Base-by-base conservation (phyloP, 1,140 invertebrate species). In the Magallana gigas region DNA sequence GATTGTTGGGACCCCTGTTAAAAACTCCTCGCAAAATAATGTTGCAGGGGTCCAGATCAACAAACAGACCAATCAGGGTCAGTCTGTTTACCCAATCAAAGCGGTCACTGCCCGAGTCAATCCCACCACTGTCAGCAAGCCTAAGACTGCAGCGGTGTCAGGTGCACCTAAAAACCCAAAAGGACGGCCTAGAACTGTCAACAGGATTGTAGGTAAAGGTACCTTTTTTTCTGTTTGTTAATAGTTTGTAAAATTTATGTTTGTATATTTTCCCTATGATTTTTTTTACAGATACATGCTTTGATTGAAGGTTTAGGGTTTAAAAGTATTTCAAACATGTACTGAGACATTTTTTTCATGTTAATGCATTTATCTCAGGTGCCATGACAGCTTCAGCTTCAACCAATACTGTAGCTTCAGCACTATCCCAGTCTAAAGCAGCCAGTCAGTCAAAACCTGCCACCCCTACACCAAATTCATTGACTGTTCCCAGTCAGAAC, bases 391-490 rank as follows among this genome's bases (percentile, higher is more conserved):
- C 90, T 71, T 84, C 90, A 85, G 86, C 90, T 57, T 62, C 88
- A 16, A 88, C 90, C 12, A 88, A 88, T 82, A 87, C 93, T 62
- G 94, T 94, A 83, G 95, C 94, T 84, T 83, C 89, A 84, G 90
- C 87, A 57, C 56, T 87, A 23, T 85, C 86, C 84, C 82, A 89
- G 59, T 71, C 85, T n/a, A 91, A 87, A 84, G 82, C 89, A 62
- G 86, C 90, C 92, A 71, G 83, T 62, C 85, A 88, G 16, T 90
- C 90, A 8, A 91, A 92, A 86, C 90, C 91, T 57, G 89, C 89
- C 29, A 88, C 88, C 12, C 90, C 89, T 85, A 86, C 87, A 18
- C 86, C 62, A 81, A 88, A 86, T 57, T 57, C 89, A 18, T 84
- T 89, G 29, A 58, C 85, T 60, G 83, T 87, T 83, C 80, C 85